Evolutionary conservation across 2,797 vertebrate genomes (phyloP).

Genomic region (Rhabdophis nuchalis): DNA sequence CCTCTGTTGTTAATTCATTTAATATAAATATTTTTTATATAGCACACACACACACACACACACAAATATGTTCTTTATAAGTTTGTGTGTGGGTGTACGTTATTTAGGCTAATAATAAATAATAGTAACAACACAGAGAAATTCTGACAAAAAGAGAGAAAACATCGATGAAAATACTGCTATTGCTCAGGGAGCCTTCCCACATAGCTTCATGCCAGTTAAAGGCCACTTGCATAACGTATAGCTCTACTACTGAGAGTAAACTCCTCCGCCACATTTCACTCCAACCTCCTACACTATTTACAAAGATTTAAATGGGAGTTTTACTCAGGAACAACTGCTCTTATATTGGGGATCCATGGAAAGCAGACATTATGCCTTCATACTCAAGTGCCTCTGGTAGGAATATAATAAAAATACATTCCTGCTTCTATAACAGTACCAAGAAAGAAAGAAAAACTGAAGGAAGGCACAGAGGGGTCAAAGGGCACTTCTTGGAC

Average conservation of each 20-base stretch:
- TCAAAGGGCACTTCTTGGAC: not conserved
- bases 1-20: rapidly evolving
- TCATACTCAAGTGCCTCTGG: not conserved
- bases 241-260: not conserved
- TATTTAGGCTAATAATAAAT: not conserved
- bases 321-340: not conserved
- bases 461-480: not conserved
- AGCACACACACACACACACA: not conserved
- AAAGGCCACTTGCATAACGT: not conserved
- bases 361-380: not conserved
- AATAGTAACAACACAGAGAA: not conserved
- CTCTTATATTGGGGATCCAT: not conserved
- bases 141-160: not conserved
- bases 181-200: not conserved
- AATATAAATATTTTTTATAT: not conserved
- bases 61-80: not conserved
- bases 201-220: not conserved
- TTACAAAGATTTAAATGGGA: not conserved
- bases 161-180: not conserved
- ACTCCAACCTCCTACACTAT: not conserved
- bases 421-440: not conserved
- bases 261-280: not conserved
- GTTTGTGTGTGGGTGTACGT: not conserved
- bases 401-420: not conserved
- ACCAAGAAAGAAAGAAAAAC: not conserved